Percentiles rank a stretch among this genome's conserved stretches.
These are phyloP conservation scores for Bombus affinis DNA, from an alignment of 1,140 invertebrate genomes.

Conservation along the genomic window DNA sequence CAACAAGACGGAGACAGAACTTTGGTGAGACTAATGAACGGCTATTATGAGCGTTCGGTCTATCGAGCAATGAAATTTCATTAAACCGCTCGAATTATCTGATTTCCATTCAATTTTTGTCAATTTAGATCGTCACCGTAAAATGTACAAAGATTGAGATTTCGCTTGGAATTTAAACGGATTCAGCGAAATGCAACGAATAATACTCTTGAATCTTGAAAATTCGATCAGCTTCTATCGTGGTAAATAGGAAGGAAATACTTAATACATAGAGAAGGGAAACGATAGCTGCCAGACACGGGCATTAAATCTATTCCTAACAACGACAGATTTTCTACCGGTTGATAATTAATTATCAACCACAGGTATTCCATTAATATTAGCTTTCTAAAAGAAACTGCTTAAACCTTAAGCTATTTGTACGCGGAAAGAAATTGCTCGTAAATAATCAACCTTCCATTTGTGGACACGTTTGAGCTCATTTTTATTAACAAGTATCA, in stretches of 20 bases:
- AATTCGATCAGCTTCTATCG: slow-evolving; percentile 21
- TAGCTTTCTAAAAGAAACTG: background rate
- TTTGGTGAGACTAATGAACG: slow-evolving; percentile 6
- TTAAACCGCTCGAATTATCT: slow-evolving; percentile 2
- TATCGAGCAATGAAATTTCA: slow-evolving; percentile 17
- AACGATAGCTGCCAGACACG: background rate
- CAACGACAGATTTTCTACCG: slow-evolving; percentile 2
- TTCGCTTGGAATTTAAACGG: background rate
- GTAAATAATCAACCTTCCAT: background rate
- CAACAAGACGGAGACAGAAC: background rate
- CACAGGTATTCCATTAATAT: background rate
- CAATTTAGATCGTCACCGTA: slow-evolving; percentile 13
- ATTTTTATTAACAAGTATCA: background rate
- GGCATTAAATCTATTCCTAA: slow-evolving; percentile 19
- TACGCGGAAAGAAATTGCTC: background rate
- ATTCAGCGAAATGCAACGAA: slow-evolving; percentile 10
- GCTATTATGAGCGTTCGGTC: slow-evolving; percentile 20
- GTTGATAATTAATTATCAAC: slow-evolving; percentile 22
- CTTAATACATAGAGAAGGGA: background rate
- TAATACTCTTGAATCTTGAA: background rate
- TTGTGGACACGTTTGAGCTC: background rate
- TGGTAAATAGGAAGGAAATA: slow-evolving; percentile 13
- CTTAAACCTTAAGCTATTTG: background rate
- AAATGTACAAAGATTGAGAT: background rate
- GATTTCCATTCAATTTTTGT: slow-evolving; percentile 23